These are phyloP conservation scores for Hippasteria phrygiana DNA, from an alignment of 53 echinoderm and acorn worm genomes.

Conservation along the genomic window DNA sequence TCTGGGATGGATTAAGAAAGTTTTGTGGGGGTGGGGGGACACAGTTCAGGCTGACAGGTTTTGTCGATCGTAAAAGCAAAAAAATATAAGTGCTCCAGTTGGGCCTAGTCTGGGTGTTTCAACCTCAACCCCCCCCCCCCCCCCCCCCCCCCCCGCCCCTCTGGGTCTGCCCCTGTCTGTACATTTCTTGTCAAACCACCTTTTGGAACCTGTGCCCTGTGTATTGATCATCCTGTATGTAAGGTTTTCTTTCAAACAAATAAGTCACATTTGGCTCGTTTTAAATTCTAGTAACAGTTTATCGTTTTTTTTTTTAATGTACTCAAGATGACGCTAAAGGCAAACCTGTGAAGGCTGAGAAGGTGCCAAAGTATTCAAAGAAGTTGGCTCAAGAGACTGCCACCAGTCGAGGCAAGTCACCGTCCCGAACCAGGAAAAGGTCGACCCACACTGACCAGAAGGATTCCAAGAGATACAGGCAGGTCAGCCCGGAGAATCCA, in stretches of 20 bases:
- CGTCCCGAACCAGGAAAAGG: conserved; percentile 39
- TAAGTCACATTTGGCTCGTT: background rate
- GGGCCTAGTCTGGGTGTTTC: no score
- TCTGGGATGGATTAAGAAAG: no score
- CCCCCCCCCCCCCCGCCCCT: no score
- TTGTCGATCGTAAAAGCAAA: background rate
- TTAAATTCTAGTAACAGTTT: background rate
- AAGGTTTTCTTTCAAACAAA: no score
- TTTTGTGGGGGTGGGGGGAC: no score
- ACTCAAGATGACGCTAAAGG: conserved; percentile 43
- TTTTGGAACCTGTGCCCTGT: no score
- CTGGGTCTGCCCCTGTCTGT: no score
- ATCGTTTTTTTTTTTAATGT: background rate
- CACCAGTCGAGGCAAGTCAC: conserved; percentile 30
- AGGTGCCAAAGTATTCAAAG: conserved; percentile 7
- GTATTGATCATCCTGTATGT: no score
- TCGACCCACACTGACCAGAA: conserved; percentile 46
- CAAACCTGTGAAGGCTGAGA: conserved; percentile 29
- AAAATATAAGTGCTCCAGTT: background rate
- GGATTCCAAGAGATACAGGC: conserved; percentile 48
- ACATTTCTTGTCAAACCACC: no score
- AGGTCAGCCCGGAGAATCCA: conserved; percentile 8
- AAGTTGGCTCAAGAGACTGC: conserved; percentile 11
- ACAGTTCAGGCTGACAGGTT: no score
- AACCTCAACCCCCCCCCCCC: no score